Evolutionary conservation across 2,888 invertebrate genomes (phyloP).

Genomic region (Noctua janthina): DNA sequence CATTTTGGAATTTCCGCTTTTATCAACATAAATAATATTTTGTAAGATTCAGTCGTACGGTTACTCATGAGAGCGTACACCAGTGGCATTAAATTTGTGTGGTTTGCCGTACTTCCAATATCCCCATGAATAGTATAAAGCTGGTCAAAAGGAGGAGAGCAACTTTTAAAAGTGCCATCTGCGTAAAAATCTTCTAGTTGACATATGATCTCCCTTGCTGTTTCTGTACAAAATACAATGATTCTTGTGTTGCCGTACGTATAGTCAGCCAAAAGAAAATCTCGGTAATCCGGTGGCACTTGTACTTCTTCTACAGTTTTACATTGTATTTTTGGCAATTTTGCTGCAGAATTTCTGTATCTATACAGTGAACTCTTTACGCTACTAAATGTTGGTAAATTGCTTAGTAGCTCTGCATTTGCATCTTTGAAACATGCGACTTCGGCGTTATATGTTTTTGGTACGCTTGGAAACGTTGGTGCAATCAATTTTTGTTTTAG

Average conservation of each 20-base stretch:
- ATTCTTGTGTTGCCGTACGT: too few relatives aligned
- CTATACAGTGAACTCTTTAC: slow-evolving; percentile 13
- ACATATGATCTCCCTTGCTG: slow-evolving; percentile 8
- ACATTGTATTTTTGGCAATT: slow-evolving; percentile 17
- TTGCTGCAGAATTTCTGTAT: slow-evolving; percentile 20
- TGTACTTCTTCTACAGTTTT: slow-evolving; percentile 15
- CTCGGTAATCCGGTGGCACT: slow-evolving; percentile 2
- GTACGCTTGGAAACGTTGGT: neutral
- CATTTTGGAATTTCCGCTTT: slow-evolving; percentile 29
- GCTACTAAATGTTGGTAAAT: slow-evolving; percentile 13
- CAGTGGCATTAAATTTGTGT: slow-evolving; percentile 31
- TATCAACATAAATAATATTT: slow-evolving; percentile 25
- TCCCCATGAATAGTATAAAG: slow-evolving; percentile 16
- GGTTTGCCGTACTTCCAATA: slow-evolving; percentile 6
- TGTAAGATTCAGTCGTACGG: slow-evolving; percentile 21
- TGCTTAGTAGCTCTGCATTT: neutral
- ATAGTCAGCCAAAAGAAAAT: too few relatives aligned
- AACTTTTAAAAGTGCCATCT: slow-evolving; percentile 18
- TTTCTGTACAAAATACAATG: too few relatives aligned
- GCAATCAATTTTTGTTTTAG: slow-evolving; percentile 4
- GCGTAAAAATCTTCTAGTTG: slow-evolving; percentile 3
- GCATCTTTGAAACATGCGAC: neutral
- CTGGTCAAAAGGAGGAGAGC: slow-evolving; percentile 7
- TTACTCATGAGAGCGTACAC: slow-evolving; percentile 37
- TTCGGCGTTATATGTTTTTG: neutral